These are phyloP conservation scores for Mesocricetus auratus DNA, from an alignment of 2,113 vertebrate genomes.

Conservation along the genomic window DNA sequence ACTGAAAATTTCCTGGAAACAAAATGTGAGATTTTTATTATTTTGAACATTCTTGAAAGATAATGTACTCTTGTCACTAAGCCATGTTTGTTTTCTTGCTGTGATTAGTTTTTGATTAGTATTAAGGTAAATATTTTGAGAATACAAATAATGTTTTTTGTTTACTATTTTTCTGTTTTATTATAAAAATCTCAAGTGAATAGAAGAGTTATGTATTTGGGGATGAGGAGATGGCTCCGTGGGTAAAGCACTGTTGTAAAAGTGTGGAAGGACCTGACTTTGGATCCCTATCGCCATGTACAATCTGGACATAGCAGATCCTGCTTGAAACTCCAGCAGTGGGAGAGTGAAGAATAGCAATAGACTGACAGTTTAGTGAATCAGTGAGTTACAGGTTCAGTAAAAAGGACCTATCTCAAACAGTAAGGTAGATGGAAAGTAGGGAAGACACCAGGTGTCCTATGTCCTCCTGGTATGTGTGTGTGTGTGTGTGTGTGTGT, in stretches of 20 bases:
- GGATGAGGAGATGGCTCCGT: not conserved
- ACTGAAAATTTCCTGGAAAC: not conserved
- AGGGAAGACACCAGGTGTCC: not conserved
- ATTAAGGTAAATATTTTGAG: not conserved
- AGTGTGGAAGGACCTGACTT: not conserved
- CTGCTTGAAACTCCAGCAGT: not conserved
- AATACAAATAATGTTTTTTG: not conserved
- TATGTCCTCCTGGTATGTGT: not conserved
- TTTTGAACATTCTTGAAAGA: not conserved
- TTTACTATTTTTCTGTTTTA: not conserved
- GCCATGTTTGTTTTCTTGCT: not conserved
- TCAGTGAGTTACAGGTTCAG: not conserved
- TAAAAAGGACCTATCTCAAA: not conserved
- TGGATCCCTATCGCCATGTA: not conserved
- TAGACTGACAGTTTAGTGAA: not conserved
- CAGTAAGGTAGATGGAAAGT: not conserved
- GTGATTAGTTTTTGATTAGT: not conserved
- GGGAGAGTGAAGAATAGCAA: not conserved
- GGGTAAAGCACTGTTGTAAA: not conserved
- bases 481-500: not conserved
- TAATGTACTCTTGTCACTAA: not conserved
- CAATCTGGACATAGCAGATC: too few relatives aligned
- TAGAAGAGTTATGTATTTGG: not conserved
- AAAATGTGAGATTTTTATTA: not conserved
- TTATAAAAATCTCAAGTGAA: not conserved